A percentile compares a stretch with the other conserved stretches of the same genome.
These are phyloP conservation scores for Isotomurus palustris DNA, from an alignment of 2,888 invertebrate species.

Conservation along the genomic window DNA sequence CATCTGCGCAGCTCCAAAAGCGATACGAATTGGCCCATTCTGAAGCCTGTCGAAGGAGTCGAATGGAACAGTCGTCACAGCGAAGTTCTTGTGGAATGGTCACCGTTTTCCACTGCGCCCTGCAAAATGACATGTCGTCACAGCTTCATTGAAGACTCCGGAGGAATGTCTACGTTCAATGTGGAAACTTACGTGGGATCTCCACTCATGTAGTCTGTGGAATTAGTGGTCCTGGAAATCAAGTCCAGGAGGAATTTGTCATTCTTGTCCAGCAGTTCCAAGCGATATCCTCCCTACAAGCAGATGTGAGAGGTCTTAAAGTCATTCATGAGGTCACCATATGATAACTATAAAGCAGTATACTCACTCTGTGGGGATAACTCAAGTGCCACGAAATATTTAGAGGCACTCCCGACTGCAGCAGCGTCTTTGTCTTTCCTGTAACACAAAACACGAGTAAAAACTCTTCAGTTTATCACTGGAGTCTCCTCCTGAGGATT, in stretches of 20 bases:
- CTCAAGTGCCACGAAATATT: constrained; percentile 91
- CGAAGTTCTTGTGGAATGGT: constrained; percentile 73
- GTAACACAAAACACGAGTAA: background rate
- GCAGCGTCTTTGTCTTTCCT: constrained; percentile 58
- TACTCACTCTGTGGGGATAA: constrained; percentile 75
- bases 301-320: no score
- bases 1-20: constrained; percentile 95
- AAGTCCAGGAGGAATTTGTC: constrained; percentile 80
- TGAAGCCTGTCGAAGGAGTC: constrained; percentile 80
- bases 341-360: background rate
- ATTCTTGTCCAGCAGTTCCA: constrained; percentile 77
- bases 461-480: background rate
- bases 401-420: constrained; percentile 75
- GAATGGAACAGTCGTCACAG: constrained; percentile 83
- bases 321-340: background rate
- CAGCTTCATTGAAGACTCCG: constrained; percentile 37
- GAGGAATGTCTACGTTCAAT: background rate
- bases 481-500: background rate
- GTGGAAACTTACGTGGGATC: constrained; percentile 76
- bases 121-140: constrained; percentile 51
- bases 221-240: constrained; percentile 64
- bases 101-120: constrained; percentile 75
- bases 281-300: constrained; percentile 81
- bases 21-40: constrained; percentile 63
- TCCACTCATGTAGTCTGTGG: constrained; percentile 68